Evolutionary conservation across 1,140 invertebrate species (phyloP).

Genomic region (Drosophila arawakana): DNA sequence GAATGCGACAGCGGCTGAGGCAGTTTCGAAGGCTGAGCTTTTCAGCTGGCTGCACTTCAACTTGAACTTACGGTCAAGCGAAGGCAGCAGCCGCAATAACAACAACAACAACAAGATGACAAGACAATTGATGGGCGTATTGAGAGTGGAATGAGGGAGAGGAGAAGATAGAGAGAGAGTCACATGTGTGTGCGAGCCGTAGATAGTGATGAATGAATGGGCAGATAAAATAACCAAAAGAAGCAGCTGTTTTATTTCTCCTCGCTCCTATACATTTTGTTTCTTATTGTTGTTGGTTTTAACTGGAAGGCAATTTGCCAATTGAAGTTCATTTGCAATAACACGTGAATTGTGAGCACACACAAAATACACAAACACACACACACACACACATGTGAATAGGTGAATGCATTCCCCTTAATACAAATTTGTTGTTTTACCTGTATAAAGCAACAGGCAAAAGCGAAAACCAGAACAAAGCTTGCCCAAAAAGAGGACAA

Average conservation of each 20-base stretch:
- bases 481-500: conserved; percentile 2
- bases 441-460: conserved; percentile 20
- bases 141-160: conserved; percentile 11
- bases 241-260: conserved; percentile 33
- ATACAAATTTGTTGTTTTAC: conserved; percentile 1
- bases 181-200: conserved; percentile 5
- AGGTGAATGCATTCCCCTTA: conserved; percentile 1
- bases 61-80: conserved; percentile 66
- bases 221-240: conserved; percentile 47
- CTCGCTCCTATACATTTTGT: not conserved
- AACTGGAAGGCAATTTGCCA: conserved; percentile 21
- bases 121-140: conserved; percentile 77
- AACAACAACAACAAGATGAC: conserved; percentile 47
- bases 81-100: conserved; percentile 10
- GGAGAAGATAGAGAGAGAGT: not conserved
- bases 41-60: conserved; percentile 69
- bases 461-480: conserved; percentile 18
- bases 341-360: not conserved
- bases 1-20: not conserved
- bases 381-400: not conserved
- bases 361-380: not conserved
- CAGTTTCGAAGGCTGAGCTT: conserved; percentile 54
- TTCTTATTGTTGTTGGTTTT: conserved; percentile 9
- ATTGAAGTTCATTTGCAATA: conserved; percentile 15
- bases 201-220: conserved; percentile 43